Evolutionary conservation across 2,888 invertebrate genomes (phyloP).

Genomic region (Steromphala cineraria): DNA sequence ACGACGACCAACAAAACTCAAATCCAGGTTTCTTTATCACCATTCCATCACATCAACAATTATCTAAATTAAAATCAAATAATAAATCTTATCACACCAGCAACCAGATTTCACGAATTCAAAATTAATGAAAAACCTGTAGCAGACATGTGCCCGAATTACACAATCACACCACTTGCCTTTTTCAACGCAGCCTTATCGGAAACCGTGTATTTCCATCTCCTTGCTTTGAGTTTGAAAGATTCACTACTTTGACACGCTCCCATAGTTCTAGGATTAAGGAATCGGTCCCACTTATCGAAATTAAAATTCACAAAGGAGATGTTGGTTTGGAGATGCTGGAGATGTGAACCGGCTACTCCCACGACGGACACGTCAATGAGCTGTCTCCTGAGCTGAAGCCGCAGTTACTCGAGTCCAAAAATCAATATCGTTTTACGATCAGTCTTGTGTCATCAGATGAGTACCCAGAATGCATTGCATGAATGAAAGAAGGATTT

Average conservation of each 20-base stretch:
- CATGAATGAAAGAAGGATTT: background rate
- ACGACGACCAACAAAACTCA: too few species aligned
- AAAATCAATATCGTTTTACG: background rate
- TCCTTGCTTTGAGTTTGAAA: slow-evolving; percentile 22
- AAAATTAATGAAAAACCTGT: too few species aligned
- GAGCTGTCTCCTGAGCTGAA: background rate
- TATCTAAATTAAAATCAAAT: too few species aligned
- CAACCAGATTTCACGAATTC: too few species aligned
- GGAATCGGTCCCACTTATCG: background rate
- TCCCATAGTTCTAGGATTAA: slow-evolving; percentile 5
- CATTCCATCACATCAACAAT: too few species aligned
- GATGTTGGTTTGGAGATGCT: background rate
- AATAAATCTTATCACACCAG: too few species aligned
- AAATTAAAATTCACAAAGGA: background rate
- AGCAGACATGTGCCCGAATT: too few species aligned
- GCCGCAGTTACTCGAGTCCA: background rate
- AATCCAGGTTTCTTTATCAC: too few species aligned
- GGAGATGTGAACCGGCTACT: background rate
- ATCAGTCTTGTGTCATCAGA: background rate
- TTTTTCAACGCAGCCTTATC: slow-evolving; percentile 24
- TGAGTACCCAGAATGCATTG: background rate
- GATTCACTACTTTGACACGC: slow-evolving; percentile 28
- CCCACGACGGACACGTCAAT: background rate
- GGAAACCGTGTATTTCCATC: slow-evolving; percentile 21
- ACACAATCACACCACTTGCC: slow-evolving; percentile 1